Conservation (phyloP, 2,797 vertebrate genomes). For the Arnoldichthys spilopterus region DNA sequence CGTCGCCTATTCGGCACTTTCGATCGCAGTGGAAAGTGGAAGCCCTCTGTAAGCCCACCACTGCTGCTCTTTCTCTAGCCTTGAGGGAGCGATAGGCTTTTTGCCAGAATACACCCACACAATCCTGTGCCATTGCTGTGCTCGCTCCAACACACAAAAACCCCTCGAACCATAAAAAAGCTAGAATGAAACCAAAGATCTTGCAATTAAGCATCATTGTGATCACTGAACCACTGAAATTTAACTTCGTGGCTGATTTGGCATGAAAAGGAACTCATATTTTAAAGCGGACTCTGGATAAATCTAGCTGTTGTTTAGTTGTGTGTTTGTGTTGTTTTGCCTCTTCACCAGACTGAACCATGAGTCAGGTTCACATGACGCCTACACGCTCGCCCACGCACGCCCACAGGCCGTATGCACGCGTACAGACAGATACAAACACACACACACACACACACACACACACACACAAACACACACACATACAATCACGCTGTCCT, state of each 20-base stretch:
- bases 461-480: slow-evolving; percentile 30
- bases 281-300: neutral
- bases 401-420: slow-evolving; percentile 50
- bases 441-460: slow-evolving; percentile 39
- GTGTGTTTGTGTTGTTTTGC: slow-evolving; percentile 53
- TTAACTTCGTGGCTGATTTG: slow-evolving; percentile 17
- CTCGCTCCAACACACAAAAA: slow-evolving; percentile 37
- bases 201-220: neutral
- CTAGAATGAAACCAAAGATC: neutral
- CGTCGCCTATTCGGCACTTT: slow-evolving; percentile 11
- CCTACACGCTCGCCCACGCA: slow-evolving; percentile 48
- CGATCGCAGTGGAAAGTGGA: slow-evolving; percentile 7
- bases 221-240: neutral
- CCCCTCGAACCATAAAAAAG: slow-evolving; percentile 14
- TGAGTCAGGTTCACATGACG: slow-evolving; percentile 58
- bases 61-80: slow-evolving; percentile 21
- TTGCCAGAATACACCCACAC: slow-evolving; percentile 76
- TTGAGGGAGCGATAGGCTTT: slow-evolving; percentile 37
- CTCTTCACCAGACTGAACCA: slow-evolving; percentile 50
- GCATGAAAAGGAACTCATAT: slow-evolving; percentile 8
- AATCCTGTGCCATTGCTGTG: slow-evolving; percentile 52
- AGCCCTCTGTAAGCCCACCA: slow-evolving; percentile 14
- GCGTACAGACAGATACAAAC: slow-evolving; percentile 21
- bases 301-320: slow-evolving; percentile 28
- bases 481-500: slow-evolving; percentile 11